Evolutionary conservation across 2,113 vertebrate species (phyloP).

Genomic region (Erinaceus europaeus): DNA sequence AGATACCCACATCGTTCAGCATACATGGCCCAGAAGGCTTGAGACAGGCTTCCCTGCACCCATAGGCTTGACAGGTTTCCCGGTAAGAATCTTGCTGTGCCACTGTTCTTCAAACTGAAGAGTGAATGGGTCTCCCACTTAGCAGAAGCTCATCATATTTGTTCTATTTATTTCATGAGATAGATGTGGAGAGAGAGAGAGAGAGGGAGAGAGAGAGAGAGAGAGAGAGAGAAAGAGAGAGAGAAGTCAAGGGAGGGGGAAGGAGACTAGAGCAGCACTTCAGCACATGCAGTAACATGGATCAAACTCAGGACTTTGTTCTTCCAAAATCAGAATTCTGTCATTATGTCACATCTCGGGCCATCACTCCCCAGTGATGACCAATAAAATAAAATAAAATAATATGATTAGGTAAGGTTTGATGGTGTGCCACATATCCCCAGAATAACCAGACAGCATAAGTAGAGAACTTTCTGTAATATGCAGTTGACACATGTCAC

Average conservation of each 20-base stretch:
- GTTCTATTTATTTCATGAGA: no score
- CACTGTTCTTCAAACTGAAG: neutral
- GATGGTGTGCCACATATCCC: neutral
- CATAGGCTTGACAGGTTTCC: accelerated
- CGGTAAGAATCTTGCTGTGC: neutral
- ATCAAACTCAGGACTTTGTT: no score
- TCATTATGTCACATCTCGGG: no score
- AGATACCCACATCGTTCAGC: neutral
- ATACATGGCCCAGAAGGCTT: neutral
- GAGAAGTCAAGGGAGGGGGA: no score
- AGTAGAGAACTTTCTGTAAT: neutral
- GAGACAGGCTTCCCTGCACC: neutral
- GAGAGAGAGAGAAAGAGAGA: no score
- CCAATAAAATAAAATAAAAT: no score
- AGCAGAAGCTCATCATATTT: neutral
- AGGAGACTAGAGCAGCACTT: no score
- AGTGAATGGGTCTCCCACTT: neutral
- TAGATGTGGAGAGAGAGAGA: neutral
- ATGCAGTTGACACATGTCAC: neutral
- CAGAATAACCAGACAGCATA: neutral
- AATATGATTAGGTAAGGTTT: neutral
- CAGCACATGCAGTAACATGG: no score
- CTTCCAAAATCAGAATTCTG: no score
- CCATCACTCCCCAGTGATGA: no score
- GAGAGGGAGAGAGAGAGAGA: no score